Percentiles rank a stretch among this genome's conserved stretches.
These are phyloP conservation scores for Dryomyza anilis DNA, from an alignment of 2,888 invertebrate species.

Conservation along the genomic window DNA sequence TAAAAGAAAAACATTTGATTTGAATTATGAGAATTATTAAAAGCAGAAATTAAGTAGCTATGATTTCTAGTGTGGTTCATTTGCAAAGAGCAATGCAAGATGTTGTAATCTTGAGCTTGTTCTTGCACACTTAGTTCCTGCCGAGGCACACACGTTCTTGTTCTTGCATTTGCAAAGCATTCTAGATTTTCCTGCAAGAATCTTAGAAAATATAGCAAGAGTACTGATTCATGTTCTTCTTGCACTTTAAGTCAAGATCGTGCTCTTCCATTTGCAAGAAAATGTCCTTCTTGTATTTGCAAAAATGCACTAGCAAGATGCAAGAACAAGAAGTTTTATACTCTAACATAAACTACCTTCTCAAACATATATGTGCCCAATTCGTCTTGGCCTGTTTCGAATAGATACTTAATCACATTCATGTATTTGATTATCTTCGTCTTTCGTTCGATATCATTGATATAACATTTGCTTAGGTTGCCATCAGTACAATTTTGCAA, in stretches of 20 bases:
- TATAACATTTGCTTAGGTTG: constrained; percentile 15
- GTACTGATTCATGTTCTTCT: too few species aligned
- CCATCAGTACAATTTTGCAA: constrained; percentile 23
- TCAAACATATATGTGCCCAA: constrained; percentile 21
- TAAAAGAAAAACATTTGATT: neutral
- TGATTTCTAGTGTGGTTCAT: too few species aligned
- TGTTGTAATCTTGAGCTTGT: too few species aligned
- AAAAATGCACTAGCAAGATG: neutral
- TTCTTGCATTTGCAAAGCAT: neutral
- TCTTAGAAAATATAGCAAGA: too few species aligned
- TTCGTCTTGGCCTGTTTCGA: constrained; percentile 30
- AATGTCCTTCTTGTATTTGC: neutral
- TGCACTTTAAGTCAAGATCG: too few species aligned
- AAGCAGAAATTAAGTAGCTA: neutral
- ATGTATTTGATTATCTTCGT: constrained; percentile 21
- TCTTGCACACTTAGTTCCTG: too few species aligned
- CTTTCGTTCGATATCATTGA: neutral
- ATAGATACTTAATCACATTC: constrained; percentile 28
- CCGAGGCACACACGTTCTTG: too few species aligned
- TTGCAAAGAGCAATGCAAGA: too few species aligned
- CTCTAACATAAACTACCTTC: too few species aligned
- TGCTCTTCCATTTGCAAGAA: too few species aligned
- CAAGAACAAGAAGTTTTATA: neutral
- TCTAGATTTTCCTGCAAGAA: too few species aligned
- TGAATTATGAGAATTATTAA: neutral